phyloP scores from a whole-genome alignment of 1,140 invertebrate species.

The Hesperophylax magnus region DNA sequence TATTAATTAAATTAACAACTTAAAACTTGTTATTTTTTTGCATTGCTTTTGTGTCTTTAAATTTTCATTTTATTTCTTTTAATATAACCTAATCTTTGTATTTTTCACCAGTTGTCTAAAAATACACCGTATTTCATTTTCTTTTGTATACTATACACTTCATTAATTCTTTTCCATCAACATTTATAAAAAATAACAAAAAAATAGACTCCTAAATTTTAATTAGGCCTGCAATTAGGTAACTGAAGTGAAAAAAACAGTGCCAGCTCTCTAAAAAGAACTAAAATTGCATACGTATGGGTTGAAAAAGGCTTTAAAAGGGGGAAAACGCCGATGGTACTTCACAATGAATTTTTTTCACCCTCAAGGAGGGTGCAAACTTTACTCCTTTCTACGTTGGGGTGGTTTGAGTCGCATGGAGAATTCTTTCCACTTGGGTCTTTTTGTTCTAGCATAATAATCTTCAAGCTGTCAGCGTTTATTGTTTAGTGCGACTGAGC shows the following conservation, averaged over 20 bases:
- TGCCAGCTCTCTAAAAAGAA: background rate
- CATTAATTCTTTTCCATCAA: too few species aligned
- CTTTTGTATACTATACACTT: too few species aligned
- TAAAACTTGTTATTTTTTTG: too few species aligned
- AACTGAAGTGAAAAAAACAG: background rate
- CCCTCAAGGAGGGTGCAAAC: background rate
- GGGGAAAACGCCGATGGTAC: background rate
- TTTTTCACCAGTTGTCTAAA: too few species aligned
- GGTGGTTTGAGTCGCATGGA: background rate
- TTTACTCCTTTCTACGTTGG: background rate
- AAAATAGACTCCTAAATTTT: background rate
- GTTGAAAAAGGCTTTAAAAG: background rate
- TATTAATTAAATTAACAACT: too few species aligned
- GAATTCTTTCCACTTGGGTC: background rate
- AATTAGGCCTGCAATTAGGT: constrained; percentile 7
- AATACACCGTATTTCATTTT: too few species aligned
- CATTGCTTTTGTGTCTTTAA: too few species aligned
- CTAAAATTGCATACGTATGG: constrained; percentile 10
- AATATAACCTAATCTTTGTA: too few species aligned
- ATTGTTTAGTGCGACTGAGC: background rate
- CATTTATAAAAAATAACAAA: too few species aligned
- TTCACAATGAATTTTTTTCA: constrained; percentile 1
- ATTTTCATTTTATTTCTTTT: too few species aligned
- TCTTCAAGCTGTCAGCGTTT: constrained; percentile 22
- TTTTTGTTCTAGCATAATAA: constrained; percentile 17